Base-by-base conservation (phyloP, 2,888 invertebrate genomes). In the Nymphalis polychloros region DNA sequence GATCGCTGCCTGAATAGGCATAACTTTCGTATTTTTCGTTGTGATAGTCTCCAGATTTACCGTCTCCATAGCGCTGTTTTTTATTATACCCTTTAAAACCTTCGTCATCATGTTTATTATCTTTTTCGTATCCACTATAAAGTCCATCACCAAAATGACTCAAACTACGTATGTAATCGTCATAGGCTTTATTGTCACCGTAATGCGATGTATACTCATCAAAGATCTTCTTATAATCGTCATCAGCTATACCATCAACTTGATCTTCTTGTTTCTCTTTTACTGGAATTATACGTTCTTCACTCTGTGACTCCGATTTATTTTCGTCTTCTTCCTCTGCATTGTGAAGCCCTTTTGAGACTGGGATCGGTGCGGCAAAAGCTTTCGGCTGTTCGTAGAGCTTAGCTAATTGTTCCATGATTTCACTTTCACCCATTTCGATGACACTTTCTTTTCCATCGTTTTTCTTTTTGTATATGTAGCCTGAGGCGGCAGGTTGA, bases 401-500 rank as follows among this genome's bases (percentile, higher is more conserved):
- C 73, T 90, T 90, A 17, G 85, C 84, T 27, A 93, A 80, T 64
- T 92, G 90, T 68, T 91, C 85, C 81, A 90, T 84, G 2, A 93
- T 84, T 75, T 92, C 90, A 72, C 83, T 86, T 67, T 89, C 90
- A 41, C 87, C 90, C 85, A 93, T 87, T 77, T 90, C 84, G 23
- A 91, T 83, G 60, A 93, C 92, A 73, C 90, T 91, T 4, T 86
- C 90, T 0, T 92, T 90, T 0, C 93, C 91, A 50, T 92, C 86
- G 69, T 84, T 88, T 67, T 90, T 88, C 77, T 93, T 93, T 73
- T 91, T 91, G 80, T 93, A 93, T 49, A 93, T 90, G 81, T 93
- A 95, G 0, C 94, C 94, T 0, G 93, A 93, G 0, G 94, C 94
- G 0, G 94, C 94, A 0, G 93, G 93, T 71, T 93, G 94, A 48